These are phyloP conservation scores for Chlorops oryzae DNA, from an alignment of 1,140 invertebrate genomes.

Conservation along the genomic window DNA sequence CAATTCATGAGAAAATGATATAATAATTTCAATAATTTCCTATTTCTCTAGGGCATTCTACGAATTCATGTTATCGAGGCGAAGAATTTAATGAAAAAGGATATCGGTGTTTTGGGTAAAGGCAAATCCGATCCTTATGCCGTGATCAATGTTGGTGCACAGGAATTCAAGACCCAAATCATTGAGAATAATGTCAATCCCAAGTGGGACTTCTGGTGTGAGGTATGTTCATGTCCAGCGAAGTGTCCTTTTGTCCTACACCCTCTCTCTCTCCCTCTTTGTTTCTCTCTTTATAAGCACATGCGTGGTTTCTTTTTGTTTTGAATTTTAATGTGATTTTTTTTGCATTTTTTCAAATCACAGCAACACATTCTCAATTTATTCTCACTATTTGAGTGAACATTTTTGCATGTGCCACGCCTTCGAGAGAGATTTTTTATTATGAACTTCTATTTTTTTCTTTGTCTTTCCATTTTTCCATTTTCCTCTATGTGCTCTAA, in stretches of 20 bases:
- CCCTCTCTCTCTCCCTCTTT: too few relatives aligned
- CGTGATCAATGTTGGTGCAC: slow-evolving; percentile 77
- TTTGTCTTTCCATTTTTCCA: slow-evolving; percentile 23
- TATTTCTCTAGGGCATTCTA: slow-evolving; percentile 62
- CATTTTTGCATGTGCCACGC: too few relatives aligned
- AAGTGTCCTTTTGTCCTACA: too few relatives aligned
- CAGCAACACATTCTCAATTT: slow-evolving; percentile 15
- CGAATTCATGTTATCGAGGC: slow-evolving; percentile 86
- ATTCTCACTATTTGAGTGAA: too few relatives aligned
- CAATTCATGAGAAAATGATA: not conserved
- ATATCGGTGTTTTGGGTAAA: slow-evolving; percentile 83
- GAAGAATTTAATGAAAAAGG: slow-evolving; percentile 88
- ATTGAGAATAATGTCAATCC: slow-evolving; percentile 90
- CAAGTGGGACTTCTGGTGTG: slow-evolving; percentile 90
- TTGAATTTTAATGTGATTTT: too few relatives aligned
- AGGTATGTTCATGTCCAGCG: slow-evolving; percentile 75
- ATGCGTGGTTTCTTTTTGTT: too few relatives aligned
- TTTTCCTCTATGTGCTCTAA: slow-evolving; percentile 22
- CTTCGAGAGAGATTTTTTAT: too few relatives aligned
- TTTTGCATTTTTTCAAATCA: too few relatives aligned
- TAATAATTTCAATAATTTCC: not conserved
- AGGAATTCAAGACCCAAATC: slow-evolving; percentile 79
- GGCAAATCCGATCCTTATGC: slow-evolving; percentile 95
- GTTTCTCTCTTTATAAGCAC: too few relatives aligned
- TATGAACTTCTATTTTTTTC: slow-evolving; percentile 3